These are phyloP conservation scores for Alfaro cultratus DNA, from an alignment of 2,797 vertebrate species.

Conservation along the genomic window DNA sequence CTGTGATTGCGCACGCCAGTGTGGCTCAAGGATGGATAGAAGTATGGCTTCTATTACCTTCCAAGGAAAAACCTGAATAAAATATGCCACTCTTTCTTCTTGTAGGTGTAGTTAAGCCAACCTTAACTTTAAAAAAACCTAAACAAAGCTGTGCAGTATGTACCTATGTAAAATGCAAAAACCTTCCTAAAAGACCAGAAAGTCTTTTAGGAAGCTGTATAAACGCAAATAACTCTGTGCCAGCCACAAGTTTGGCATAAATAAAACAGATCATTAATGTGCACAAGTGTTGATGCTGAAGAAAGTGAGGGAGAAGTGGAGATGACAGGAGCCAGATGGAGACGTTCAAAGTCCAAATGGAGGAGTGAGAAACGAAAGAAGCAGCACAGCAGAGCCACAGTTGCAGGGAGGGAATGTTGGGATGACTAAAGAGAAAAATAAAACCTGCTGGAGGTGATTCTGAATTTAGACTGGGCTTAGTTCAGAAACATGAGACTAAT, in stretches of 20 bases:
- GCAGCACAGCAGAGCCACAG: constrained; percentile 25
- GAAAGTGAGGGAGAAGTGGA: constrained; percentile 54
- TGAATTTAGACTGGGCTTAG: not conserved
- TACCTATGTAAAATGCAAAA: constrained; percentile 9
- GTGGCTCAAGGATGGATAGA: not conserved
- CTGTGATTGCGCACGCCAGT: constrained; percentile 1
- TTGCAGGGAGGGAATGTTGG: constrained; percentile 19
- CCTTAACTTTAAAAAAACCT: not conserved
- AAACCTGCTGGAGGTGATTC: not conserved
- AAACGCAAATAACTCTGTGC: constrained; percentile 27
- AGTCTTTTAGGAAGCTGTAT: constrained; percentile 2
- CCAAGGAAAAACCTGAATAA: not conserved
- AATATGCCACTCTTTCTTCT: not conserved
- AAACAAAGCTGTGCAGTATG: not conserved
- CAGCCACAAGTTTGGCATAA: constrained; percentile 46
- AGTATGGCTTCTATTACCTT: not conserved
- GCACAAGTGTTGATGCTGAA: constrained; percentile 38
- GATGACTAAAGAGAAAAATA: constrained; percentile 7
- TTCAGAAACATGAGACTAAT: constrained; percentile 17
- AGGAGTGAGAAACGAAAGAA: constrained; percentile 3
- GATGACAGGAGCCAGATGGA: constrained; percentile 67
- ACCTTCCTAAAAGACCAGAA: constrained; percentile 8
- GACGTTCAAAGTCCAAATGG: constrained; percentile 46
- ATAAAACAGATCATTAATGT: constrained; percentile 44
- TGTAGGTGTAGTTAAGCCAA: not conserved